Conservation (phyloP, 2,113 vertebrate genomes). For the Paracanthobrama guichenoti region DNA sequence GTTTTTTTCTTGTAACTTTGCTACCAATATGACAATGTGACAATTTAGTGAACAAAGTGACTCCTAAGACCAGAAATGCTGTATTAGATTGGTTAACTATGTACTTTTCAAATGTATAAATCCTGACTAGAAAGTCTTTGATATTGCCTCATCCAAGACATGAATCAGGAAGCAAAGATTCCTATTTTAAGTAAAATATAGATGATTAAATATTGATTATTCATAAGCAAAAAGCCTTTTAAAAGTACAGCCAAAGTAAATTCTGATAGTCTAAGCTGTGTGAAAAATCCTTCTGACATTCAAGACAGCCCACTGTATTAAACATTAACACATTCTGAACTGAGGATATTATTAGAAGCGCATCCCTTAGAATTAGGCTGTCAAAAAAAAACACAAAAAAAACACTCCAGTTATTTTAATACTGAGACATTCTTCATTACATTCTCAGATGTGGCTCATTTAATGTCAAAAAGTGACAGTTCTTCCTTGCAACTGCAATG, state of each 20-base stretch:
- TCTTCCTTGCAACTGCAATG: neutral
- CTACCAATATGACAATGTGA: no score
- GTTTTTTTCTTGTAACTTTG: neutral
- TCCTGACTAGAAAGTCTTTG: neutral
- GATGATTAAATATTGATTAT: neutral
- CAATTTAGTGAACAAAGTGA: neutral
- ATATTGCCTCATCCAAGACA: neutral
- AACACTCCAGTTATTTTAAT: neutral
- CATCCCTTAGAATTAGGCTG: neutral
- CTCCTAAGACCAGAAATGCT: neutral
- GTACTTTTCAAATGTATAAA: neutral
- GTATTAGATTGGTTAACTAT: neutral
- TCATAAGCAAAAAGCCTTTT: neutral
- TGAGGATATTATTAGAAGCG: slow-evolving; percentile 21
- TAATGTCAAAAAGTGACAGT: neutral
- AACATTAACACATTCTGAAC: neutral
- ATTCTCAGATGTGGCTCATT: neutral
- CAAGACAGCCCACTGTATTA: neutral
- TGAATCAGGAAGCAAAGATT: neutral
- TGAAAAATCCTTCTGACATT: neutral
- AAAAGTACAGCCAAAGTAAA: neutral
- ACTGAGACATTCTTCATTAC: neutral
- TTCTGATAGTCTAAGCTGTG: neutral
- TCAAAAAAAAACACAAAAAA: neutral
- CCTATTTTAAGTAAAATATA: neutral